These are phyloP conservation scores for Hirtodrosophila confusa DNA, from an alignment of 2,888 invertebrate species.

Conservation along the genomic window DNA sequence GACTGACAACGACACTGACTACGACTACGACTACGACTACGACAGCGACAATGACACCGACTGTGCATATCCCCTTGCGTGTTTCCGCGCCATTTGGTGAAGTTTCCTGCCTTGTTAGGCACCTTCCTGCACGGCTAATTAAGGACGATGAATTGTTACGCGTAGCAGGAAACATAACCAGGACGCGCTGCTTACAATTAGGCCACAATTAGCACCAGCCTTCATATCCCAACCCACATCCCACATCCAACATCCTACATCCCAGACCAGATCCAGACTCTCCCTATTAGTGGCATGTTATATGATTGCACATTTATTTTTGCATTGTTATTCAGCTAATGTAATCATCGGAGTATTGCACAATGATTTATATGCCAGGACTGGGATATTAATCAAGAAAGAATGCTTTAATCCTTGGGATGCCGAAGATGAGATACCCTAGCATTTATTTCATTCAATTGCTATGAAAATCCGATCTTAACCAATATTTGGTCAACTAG, in stretches of 20 bases:
- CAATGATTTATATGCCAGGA: too few relatives aligned
- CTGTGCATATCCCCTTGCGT: conserved; percentile 48
- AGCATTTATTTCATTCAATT: too few relatives aligned
- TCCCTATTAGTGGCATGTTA: neutral
- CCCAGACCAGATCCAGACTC: neutral
- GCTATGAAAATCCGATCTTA: too few relatives aligned
- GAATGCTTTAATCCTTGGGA: too few relatives aligned
- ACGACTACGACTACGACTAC: conserved; percentile 10
- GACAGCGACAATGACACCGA: conserved; percentile 32
- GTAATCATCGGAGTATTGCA: neutral
- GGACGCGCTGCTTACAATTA: conserved; percentile 49
- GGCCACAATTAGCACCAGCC: conserved; percentile 48
- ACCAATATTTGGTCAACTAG: too few relatives aligned
- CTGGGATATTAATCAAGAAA: too few relatives aligned
- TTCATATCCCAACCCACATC: neutral
- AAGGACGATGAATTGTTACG: conserved; percentile 44
- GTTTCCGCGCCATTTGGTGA: conserved; percentile 58
- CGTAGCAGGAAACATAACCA: conserved; percentile 30
- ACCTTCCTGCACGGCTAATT: conserved; percentile 61
- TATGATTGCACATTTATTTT: neutral
- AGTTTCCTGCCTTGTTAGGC: conserved; percentile 61
- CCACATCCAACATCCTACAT: neutral
- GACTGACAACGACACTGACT: conserved; percentile 14
- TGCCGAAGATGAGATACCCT: too few relatives aligned
- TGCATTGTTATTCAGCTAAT: conserved; percentile 1